Conservation (phyloP, 2,888 invertebrate genomes). For the Parapristionchus giblindavisi region DNA sequence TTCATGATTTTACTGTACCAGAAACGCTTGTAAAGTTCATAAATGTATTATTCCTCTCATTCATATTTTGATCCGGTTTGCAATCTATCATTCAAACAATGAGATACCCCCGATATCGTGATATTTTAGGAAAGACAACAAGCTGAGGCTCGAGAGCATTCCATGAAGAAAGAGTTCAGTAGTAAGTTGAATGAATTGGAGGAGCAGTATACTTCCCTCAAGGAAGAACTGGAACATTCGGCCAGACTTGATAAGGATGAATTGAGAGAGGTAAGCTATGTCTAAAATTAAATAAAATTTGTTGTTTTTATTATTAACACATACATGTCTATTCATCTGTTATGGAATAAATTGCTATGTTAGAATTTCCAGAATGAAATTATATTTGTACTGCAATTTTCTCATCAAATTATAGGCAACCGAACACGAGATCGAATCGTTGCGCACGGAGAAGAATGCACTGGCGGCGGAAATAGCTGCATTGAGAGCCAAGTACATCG, state of each 20-base stretch:
- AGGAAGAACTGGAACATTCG: slow-evolving; percentile 62
- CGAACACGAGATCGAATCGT: slow-evolving; percentile 59
- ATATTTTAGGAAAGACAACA: slow-evolving; percentile 37
- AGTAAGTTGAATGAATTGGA: slow-evolving; percentile 68
- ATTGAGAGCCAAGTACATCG: slow-evolving; percentile 51
- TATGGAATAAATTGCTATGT: no score
- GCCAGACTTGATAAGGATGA: slow-evolving; percentile 56
- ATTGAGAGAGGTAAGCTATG: slow-evolving; percentile 46
- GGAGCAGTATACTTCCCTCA: slow-evolving; percentile 66
- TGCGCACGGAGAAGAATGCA: slow-evolving; percentile 55
- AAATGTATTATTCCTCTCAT: no score
- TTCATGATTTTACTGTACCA: no score
- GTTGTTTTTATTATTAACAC: no score
- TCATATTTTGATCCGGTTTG: no score
- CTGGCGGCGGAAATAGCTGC: slow-evolving; percentile 57
- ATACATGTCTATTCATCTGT: no score
- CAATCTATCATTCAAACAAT: no score
- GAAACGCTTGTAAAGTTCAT: no score
- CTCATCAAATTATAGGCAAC: slow-evolving; percentile 44
- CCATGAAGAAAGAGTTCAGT: slow-evolving; percentile 66
- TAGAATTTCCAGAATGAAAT: no score
- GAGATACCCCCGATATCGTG: no score
- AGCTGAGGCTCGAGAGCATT: slow-evolving; percentile 66
- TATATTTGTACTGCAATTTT: neutral
- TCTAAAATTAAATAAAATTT: no score